These are phyloP conservation scores for Patiria pectinifera DNA, from an alignment of 53 echinoderm and acorn worm species.

Conservation along the genomic window DNA sequence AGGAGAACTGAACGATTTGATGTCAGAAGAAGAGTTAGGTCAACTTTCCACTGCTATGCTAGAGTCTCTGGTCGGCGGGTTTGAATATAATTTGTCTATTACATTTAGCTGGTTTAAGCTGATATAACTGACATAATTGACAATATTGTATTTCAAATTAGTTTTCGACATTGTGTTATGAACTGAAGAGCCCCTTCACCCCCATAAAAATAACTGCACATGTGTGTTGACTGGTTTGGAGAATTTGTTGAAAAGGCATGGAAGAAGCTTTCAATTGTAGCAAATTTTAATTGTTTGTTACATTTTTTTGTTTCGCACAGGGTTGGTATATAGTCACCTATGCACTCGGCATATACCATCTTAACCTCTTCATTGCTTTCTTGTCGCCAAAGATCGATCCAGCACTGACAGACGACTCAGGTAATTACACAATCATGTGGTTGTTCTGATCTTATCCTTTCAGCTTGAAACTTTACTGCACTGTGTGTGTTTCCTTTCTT, in stretches of 20 bases:
- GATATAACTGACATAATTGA: too few species aligned
- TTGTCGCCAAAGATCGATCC: slow-evolving; percentile 98
- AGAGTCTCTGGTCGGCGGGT: too few species aligned
- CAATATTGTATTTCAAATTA: too few species aligned
- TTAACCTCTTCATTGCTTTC: slow-evolving; percentile 98
- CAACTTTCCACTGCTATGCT: too few species aligned
- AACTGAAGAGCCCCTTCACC: too few species aligned
- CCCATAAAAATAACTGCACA: too few species aligned
- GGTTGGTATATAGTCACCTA: slow-evolving; percentile 99
- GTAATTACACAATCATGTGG: slow-evolving; percentile 5
- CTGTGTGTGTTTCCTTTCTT: background rate
- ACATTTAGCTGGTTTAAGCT: too few species aligned
- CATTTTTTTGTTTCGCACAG: slow-evolving; percentile 47
- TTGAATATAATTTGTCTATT: too few species aligned
- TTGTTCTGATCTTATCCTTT: background rate
- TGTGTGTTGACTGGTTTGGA: too few species aligned
- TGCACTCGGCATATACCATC: slow-evolving; percentile 95
- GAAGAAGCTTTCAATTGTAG: background rate
- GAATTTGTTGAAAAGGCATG: background rate
- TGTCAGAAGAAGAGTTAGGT: too few species aligned
- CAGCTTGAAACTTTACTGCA: background rate
- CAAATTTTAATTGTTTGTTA: background rate
- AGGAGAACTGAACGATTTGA: too few species aligned
- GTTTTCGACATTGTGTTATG: too few species aligned
- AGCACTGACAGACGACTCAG: slow-evolving; percentile 87